Percentiles rank a stretch among this genome's conserved stretches.
Evolutionary conservation across 2,797 vertebrate genomes (phyloP).

Genomic region (Sebastes glaucus): DNA sequence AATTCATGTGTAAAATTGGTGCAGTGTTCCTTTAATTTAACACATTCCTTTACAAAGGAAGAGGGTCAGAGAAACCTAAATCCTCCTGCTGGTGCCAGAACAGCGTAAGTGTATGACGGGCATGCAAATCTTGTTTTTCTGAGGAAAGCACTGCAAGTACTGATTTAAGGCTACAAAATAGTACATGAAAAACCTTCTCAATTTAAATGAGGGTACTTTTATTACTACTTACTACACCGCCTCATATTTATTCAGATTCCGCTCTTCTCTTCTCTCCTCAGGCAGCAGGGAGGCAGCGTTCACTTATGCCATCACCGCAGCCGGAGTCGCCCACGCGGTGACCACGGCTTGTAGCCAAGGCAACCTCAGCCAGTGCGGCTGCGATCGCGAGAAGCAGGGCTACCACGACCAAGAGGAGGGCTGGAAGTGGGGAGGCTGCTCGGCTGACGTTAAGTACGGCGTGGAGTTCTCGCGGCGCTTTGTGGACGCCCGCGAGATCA

Average conservation of each 20-base stretch:
- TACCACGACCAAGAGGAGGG: conserved; percentile 96
- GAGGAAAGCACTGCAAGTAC: neutral
- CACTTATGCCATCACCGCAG: conserved; percentile 97
- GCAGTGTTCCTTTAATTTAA: neutral
- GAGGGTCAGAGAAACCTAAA: neutral
- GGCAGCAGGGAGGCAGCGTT: conserved; percentile 98
- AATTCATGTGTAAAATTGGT: neutral
- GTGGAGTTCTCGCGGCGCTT: conserved; percentile 97
- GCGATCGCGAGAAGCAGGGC: conserved; percentile 97
- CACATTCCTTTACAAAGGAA: neutral
- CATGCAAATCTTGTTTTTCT: neutral
- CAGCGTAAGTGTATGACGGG: neutral
- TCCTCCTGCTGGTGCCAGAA: neutral
- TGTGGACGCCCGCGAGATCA: conserved; percentile 96
- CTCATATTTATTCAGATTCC: conserved; percentile 5
- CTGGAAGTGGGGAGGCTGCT: conserved; percentile 99
- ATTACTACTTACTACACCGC: neutral
- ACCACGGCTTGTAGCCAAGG: conserved; percentile 97
- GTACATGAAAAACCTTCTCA: neutral
- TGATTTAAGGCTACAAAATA: neutral
- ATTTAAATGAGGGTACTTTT: neutral
- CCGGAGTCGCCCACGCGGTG: conserved; percentile 95
- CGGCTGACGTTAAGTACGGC: conserved; percentile 95
- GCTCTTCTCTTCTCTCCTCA: conserved; percentile 68
- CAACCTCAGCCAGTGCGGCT: conserved; percentile 98